phyloP scores from a whole-genome alignment of 2,888 invertebrate species.

The Caenorhabditis doughertyi region DNA sequence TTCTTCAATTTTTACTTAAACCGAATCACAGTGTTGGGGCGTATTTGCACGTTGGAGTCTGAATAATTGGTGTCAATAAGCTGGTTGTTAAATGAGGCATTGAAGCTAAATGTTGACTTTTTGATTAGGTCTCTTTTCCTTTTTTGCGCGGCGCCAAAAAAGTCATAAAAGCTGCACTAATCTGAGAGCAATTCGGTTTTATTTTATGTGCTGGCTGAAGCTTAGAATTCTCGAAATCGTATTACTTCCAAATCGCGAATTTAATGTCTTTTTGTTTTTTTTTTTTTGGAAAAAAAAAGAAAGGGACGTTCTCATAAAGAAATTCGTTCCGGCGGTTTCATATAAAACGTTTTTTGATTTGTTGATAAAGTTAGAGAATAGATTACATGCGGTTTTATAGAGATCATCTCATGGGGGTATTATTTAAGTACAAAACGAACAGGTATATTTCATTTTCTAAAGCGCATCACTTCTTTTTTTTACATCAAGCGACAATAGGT shows the following conservation, averaged over 20 bases:
- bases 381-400: constrained; percentile 24
- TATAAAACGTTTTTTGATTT: constrained; percentile 8
- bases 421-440: neutral
- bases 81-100: neutral
- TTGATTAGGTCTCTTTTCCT: neutral
- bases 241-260: neutral
- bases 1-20: neutral
- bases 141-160: neutral
- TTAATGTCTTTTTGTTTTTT: no score
- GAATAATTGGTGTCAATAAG: constrained; percentile 14
- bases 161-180: constrained; percentile 25
- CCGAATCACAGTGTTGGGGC: constrained; percentile 25
- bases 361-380: neutral
- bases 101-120: neutral
- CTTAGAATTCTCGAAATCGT: neutral
- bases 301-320: neutral
- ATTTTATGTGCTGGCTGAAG: neutral
- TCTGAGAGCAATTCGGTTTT: constrained; percentile 11
- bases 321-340: neutral
- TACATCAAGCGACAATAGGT: neutral
- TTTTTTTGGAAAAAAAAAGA: no score
- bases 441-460: neutral
- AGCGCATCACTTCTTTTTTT: neutral
- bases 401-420: constrained; percentile 28
- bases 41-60: constrained; percentile 63